Evolutionary conservation across 2,797 vertebrate genomes (phyloP), one percentile per base, ranked within the genome.

Genomic region (Tolypeutes matacus): DNA sequence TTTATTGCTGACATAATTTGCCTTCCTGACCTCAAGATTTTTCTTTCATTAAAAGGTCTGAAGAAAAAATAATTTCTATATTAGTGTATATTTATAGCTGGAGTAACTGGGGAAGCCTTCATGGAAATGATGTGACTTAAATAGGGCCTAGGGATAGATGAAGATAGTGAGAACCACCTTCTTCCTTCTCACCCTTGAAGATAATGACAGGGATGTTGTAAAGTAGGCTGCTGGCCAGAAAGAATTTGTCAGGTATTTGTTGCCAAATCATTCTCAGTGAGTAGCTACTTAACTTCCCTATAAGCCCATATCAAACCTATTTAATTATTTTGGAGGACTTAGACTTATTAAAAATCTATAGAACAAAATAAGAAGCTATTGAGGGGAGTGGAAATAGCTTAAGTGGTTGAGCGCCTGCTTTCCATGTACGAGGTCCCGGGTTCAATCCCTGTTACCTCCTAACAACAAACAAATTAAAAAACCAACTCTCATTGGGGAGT

Each of bases 41-140:
- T 92, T 89, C 46, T 89, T 89, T 67, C 34, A 86, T 53, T 53
- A 64, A 81, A 91, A 91, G 12, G 2, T 91, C 42, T 94, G 73
- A 93, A 93, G 67, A 87, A 72, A 88, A 93, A 56, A 93, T 72
- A 89, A 85, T 58, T 82, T 60, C 23, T 31, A 23, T 29, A 34
- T 64, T 72, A 46, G 36, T 81, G 3, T 65, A 27, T 73, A 78
- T 36, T 81, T 42, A 53, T 20, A 60, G 39, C 25, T 39, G 23
- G 77, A 69, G 42, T 11, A 34, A 14, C 34, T 67, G 13, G 2
- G 17, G 39, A 64, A 49, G 0, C 15, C 15, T 51, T 83, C 39
- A 14, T 14, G 31, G 46, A 81, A 81, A 81, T 29, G n/a, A 34
- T 25, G 18, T 13, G 20, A 39, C 34, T 81, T 42, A 53, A 17